These are phyloP conservation scores for Drosophila persimilis DNA, from an alignment of 1,140 invertebrate genomes.

Conservation along the genomic window DNA sequence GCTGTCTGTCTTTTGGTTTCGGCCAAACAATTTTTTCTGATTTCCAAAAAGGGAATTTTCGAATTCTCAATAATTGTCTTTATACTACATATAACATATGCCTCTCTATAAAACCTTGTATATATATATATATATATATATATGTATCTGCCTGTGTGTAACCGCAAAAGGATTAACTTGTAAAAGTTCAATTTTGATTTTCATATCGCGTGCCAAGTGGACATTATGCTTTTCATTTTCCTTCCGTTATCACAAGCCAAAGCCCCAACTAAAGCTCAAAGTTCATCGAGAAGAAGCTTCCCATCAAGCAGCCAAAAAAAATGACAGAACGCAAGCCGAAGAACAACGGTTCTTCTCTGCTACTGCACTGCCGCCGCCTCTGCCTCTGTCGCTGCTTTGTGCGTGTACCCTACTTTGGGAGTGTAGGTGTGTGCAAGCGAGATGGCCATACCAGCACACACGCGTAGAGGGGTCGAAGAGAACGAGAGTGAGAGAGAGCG, in stretches of 20 bases:
- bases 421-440: conserved; percentile 41
- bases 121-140: not conserved
- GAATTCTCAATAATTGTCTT: not conserved
- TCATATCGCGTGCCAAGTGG: conserved; percentile 64
- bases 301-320: not conserved
- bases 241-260: conserved; percentile 31
- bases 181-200: conserved; percentile 81
- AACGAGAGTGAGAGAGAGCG: not conserved
- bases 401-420: conserved; percentile 6
- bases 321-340: not conserved
- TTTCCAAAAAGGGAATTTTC: not conserved
- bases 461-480: not conserved
- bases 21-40: not conserved
- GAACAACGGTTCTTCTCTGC: not conserved
- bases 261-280: conserved; percentile 47
- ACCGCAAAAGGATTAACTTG: conserved; percentile 75
- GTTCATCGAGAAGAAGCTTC: conserved; percentile 24
- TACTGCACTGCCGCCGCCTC: not conserved
- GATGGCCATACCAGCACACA: conserved; percentile 41
- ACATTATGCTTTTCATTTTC: conserved; percentile 55
- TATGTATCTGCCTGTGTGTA: conserved; percentile 20
- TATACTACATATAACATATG: too few species aligned
- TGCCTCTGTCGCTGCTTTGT: conserved; percentile 20
- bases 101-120: too few species aligned
- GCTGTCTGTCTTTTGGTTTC: not conserved